Base-by-base conservation (phyloP, 1,140 invertebrate genomes). In the Battus philenor region DNA sequence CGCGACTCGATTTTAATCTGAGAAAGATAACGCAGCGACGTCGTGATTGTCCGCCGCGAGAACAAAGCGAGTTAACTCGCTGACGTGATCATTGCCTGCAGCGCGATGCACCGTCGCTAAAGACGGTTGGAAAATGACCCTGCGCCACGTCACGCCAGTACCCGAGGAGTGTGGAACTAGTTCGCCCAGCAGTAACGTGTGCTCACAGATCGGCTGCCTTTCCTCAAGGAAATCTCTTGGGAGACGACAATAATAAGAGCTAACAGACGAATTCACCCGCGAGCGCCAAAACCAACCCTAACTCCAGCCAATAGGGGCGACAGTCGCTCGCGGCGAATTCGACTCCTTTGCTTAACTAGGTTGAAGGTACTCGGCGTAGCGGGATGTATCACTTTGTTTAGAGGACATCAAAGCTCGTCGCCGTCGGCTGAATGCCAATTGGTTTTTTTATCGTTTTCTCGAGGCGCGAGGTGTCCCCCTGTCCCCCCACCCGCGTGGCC, bases 341-440 rank as follows among this genome's bases (percentile, higher is more conserved):
- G 15, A 16, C 38, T n/a, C 16, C 17, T 18, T 10, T 11, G 38
- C 13, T 41, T 41, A 41, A 41, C 38, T 41, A 41, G 38, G 38
- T 41, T 41, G 38, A 27, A 41, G 38, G 24, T 41, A 17, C 38
- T 41, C 16, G 38, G 38, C 24, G 38, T 41, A 27, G 38, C 38
- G 38, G 38, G 38, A 41, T 41, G 38, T 41, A 41, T 41, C 38
- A 41, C 38, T 49, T 36, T 54, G 52, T 54, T 54, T 54, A 54
- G 47, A 50, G 51, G 36, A 52, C 46, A 49, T 52, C 49, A 57
- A 57, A 52, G 46, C 54, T 57, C 43, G 54, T 44, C 41, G 49
- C 16, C 43, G 43, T 15, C 49, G 49, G 48, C 39, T 30, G 39
- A 56, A 50, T 52, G 54, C 45, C 48, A 52, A 56, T 56, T 48